Percentiles rank a stretch among this genome's conserved stretches.
Evolutionary conservation across 1,140 invertebrate genomes (phyloP).

Genomic region (Andrena cerasifolii): DNA sequence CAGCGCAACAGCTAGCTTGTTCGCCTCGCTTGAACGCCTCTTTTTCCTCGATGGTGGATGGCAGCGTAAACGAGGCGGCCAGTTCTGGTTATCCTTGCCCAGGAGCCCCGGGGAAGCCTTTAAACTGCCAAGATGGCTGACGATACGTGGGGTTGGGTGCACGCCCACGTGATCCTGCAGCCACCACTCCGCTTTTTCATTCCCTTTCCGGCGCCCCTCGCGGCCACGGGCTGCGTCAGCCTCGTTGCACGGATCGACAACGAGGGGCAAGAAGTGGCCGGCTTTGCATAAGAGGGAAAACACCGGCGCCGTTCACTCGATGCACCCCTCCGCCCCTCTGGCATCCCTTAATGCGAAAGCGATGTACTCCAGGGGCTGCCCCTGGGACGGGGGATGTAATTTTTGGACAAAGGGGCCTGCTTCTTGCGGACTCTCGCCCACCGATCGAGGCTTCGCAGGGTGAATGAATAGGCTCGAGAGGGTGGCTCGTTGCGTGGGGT

Average conservation of each 20-base stretch:
- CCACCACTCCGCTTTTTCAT: slow-evolving; percentile 64
- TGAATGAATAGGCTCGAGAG: neutral
- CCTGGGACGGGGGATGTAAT: neutral
- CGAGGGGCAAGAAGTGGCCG: slow-evolving; percentile 46
- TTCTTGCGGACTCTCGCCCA: too few species aligned
- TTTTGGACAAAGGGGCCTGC: neutral
- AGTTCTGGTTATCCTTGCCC: slow-evolving; percentile 51
- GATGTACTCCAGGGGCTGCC: slow-evolving; percentile 45
- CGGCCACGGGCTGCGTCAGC: slow-evolving; percentile 5
- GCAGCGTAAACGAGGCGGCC: slow-evolving; percentile 35
- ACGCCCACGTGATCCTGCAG: slow-evolving; percentile 69
- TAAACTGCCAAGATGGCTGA: slow-evolving; percentile 64
- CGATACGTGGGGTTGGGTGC: slow-evolving; percentile 52
- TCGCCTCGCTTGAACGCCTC: neutral
- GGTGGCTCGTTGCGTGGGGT: neutral
- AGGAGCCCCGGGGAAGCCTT: slow-evolving; percentile 37
- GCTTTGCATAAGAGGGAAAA: slow-evolving; percentile 66
- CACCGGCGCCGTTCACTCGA: slow-evolving; percentile 26
- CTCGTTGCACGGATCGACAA: slow-evolving; percentile 39
- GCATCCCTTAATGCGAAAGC: slow-evolving; percentile 61
- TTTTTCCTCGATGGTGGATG: neutral
- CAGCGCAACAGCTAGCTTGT: neutral
- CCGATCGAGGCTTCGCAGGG: neutral
- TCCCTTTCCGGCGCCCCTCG: slow-evolving; percentile 18
- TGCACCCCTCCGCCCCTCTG: neutral